A percentile compares a stretch with the other conserved stretches of the same genome.
These are phyloP conservation scores for Drosophila niveifrons DNA, from an alignment of 2,888 invertebrate species.

Conservation along the genomic window DNA sequence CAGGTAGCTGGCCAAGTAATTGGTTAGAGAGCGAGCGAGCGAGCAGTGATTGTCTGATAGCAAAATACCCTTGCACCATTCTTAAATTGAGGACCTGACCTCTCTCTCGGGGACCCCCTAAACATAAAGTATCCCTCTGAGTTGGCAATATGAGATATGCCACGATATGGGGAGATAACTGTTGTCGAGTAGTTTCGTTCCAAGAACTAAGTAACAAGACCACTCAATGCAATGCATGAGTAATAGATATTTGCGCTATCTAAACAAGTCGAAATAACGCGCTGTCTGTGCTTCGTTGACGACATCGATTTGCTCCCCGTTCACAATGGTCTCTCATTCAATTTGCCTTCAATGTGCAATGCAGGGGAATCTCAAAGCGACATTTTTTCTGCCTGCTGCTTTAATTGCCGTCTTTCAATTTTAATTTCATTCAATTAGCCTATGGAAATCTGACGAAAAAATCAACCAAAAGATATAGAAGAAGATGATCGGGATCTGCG, in stretches of 20 bases:
- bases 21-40: conserved; percentile 18
- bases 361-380: conserved; percentile 37
- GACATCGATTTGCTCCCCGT: background rate
- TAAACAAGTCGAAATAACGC: conserved; percentile 41
- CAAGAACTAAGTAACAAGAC: conserved; percentile 35
- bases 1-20: conserved; percentile 47
- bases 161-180: conserved; percentile 42
- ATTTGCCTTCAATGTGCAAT: conserved; percentile 2
- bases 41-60: background rate
- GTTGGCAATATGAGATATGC: conserved; percentile 17
- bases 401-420: conserved; percentile 74
- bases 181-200: conserved; percentile 23
- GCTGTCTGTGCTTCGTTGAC: conserved; percentile 36
- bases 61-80: background rate
- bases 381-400: conserved; percentile 46
- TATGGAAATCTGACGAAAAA: conserved; percentile 68
- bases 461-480: background rate
- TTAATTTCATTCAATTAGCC: conserved; percentile 77
- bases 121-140: background rate
- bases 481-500: conserved; percentile 34
- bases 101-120: background rate
- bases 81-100: background rate
- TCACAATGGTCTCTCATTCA: conserved; percentile 54
- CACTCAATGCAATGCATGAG: conserved; percentile 6
- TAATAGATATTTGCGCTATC: conserved; percentile 39